Percentiles rank a stretch among this genome's conserved stretches.
These are phyloP conservation scores for Apis cerana DNA, from an alignment of 1,140 invertebrate species.

Conservation along the genomic window DNA sequence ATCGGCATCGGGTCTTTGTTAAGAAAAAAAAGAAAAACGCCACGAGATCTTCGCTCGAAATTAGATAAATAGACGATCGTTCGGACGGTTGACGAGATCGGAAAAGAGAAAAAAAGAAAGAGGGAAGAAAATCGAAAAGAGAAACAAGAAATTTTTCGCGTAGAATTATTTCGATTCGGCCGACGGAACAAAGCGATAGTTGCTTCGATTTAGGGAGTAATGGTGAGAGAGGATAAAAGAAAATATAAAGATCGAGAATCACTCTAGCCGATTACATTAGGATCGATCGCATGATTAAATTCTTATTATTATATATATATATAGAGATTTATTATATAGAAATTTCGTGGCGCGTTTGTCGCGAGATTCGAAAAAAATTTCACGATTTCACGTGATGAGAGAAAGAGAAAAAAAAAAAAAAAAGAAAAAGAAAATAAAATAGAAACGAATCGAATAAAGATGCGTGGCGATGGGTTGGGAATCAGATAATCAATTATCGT, in stretches of 20 bases:
- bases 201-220: constrained; percentile 20
- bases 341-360: not conserved
- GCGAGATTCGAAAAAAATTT: not conserved
- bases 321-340: constrained; percentile 3
- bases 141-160: not conserved
- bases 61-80: not conserved
- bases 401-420: too few relatives aligned
- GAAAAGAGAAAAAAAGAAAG: too few relatives aligned
- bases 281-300: constrained; percentile 28
- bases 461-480: constrained; percentile 34
- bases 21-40: not conserved
- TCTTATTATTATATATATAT: not conserved
- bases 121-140: not conserved
- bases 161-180: constrained; percentile 37
- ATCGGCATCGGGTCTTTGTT: constrained; percentile 20
- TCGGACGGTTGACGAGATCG: not conserved
- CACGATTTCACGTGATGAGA: not conserved
- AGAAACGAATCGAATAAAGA: not conserved
- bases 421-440: not conserved
- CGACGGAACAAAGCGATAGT: constrained; percentile 20
- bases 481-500: constrained; percentile 41
- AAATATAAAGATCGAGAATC: constrained; percentile 8
- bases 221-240: not conserved
- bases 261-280: constrained; percentile 33
- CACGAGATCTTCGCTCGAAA: constrained; percentile 1